A percentile compares a stretch with the other conserved stretches of the same genome.
phyloP scores from a whole-genome alignment of 2,113 vertebrate genomes.

The Ictalurus punctatus region DNA sequence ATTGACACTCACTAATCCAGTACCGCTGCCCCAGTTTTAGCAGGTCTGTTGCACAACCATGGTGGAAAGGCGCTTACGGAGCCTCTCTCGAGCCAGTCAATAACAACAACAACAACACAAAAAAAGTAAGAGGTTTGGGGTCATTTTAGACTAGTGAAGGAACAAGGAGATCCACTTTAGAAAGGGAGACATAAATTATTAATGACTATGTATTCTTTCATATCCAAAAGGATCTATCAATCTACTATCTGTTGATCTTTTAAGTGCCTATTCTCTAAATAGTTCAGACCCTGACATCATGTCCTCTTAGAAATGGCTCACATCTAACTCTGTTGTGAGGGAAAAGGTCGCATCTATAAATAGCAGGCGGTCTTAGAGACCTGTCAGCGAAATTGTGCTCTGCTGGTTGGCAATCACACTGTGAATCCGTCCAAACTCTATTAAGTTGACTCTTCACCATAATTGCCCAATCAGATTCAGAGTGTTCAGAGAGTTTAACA shows the following conservation, averaged over 20 bases:
- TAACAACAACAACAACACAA: neutral
- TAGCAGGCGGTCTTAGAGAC: conserved; percentile 37
- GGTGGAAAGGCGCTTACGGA: conserved; percentile 38
- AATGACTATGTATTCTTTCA: neutral
- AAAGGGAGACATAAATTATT: conserved; percentile 2
- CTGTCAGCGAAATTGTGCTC: conserved; percentile 19
- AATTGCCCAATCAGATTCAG: conserved; percentile 23
- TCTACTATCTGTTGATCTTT: neutral
- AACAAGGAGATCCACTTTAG: neutral
- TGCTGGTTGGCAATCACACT: conserved; percentile 20
- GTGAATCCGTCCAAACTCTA: conserved; percentile 4
- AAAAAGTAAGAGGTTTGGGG: conserved; percentile 24
- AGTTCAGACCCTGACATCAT: conserved; percentile 10
- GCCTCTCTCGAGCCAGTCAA: conserved; percentile 33
- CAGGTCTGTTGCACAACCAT: conserved; percentile 43
- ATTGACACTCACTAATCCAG: conserved; percentile 53
- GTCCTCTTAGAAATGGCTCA: conserved; percentile 28
- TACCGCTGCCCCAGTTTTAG: conserved; percentile 43
- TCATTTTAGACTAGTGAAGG: conserved; percentile 18
- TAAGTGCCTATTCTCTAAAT: neutral
- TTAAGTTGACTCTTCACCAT: conserved; percentile 14
- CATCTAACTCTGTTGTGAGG: conserved; percentile 22
- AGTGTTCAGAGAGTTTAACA: conserved; percentile 1
- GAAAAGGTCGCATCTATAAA: conserved; percentile 46
- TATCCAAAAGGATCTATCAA: neutral